Conservation (phyloP, 2,797 vertebrate species). For the Tragelaphus eurycerus region DNA sequence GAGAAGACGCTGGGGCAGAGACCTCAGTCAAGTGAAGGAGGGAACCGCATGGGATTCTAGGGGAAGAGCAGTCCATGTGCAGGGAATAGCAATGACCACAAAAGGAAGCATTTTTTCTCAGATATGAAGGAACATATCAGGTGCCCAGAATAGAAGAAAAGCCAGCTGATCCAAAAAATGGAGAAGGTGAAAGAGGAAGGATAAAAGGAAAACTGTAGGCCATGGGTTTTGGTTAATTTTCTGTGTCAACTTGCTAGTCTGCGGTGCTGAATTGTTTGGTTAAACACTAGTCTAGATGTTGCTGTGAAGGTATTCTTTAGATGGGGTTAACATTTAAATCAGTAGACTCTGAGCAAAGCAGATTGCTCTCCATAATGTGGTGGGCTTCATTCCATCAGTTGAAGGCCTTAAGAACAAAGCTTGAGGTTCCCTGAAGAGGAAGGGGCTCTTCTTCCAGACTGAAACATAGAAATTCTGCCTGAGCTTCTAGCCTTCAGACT, state of each 20-base stretch:
- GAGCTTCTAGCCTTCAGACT: background rate
- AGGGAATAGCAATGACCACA: background rate
- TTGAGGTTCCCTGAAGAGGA: background rate
- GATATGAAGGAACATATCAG: background rate
- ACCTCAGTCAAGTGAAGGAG: background rate
- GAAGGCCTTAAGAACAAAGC: background rate
- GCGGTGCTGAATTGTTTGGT: background rate
- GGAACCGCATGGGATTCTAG: background rate
- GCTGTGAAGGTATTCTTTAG: background rate
- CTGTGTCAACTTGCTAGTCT: background rate
- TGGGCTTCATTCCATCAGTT: background rate
- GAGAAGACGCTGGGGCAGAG: background rate
- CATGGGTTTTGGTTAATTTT: constrained; percentile 15
- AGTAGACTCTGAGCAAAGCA: background rate
- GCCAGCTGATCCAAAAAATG: background rate
- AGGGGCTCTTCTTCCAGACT: background rate
- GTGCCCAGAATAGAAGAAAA: background rate
- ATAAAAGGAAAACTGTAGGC: background rate
- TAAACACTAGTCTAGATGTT: background rate
- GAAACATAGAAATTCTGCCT: background rate
- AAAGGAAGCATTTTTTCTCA: background rate
- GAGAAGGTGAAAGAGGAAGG: background rate
- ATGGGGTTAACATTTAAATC: background rate
- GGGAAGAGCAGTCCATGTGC: background rate
- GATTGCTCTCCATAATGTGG: background rate